Conservation (phyloP, 2,888 invertebrate species). For the Lasioglossum leucozonium region DNA sequence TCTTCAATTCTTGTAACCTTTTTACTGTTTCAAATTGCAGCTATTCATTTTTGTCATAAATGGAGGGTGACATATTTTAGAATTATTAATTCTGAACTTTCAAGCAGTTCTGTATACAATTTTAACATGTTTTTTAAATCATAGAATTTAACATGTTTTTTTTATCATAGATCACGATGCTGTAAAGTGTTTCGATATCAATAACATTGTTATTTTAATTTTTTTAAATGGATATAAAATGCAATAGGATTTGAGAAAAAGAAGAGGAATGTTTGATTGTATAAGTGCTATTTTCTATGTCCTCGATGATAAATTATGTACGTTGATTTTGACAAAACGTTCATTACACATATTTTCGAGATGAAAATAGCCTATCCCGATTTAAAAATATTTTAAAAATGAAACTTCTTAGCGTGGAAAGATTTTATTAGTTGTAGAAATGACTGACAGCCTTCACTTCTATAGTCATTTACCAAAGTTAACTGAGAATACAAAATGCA, state of each 20-base stretch:
- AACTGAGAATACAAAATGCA: conserved; percentile 56
- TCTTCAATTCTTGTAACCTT: no score
- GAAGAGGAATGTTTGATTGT: conserved; percentile 37
- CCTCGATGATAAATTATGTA: conserved; percentile 25
- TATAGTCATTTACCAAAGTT: conserved; percentile 74
- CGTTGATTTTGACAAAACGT: conserved; percentile 23
- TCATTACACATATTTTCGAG: conserved; percentile 34
- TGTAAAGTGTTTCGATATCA: conserved; percentile 29
- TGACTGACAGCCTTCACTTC: conserved; percentile 66
- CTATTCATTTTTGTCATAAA: neutral
- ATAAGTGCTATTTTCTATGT: conserved; percentile 49
- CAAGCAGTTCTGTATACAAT: conserved; percentile 15
- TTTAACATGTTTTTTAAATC: conserved; percentile 43
- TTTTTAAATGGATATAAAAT: conserved; percentile 37
- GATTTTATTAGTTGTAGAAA: conserved; percentile 66
- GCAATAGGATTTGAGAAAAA: conserved; percentile 66
- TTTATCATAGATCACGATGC: conserved; percentile 46
- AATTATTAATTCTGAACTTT: neutral
- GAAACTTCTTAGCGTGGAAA: conserved; percentile 46
- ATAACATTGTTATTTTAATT: conserved; percentile 21
- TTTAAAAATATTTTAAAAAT: conserved; percentile 45
- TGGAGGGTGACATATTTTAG: neutral
- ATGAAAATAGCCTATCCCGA: conserved; percentile 47
- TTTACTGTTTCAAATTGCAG: neutral
- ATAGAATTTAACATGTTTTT: no score